Evolutionary conservation across 37 sponge, comb jelly and placozoan genomes (phyloP).

Genomic region (Beroe ovata): DNA sequence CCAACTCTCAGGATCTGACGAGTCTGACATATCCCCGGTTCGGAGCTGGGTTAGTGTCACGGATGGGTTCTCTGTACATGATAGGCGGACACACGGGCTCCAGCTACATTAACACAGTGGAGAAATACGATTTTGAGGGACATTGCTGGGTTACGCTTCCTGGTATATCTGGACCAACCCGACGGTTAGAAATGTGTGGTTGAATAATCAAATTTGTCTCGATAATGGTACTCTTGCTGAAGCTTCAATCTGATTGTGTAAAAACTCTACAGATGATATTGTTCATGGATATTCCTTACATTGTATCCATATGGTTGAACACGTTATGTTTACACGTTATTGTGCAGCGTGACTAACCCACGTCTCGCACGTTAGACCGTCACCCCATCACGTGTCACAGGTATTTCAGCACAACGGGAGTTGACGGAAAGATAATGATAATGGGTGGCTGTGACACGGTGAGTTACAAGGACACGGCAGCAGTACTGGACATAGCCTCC

Average conservation of each 20-base stretch:
- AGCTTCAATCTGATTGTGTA: too few species aligned
- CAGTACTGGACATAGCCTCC: slow-evolving; percentile 51
- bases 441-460: slow-evolving; percentile 61
- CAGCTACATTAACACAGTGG: slow-evolving; percentile 31
- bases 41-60: slow-evolving; percentile 12
- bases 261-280: too few species aligned
- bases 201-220: too few species aligned
- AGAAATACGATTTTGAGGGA: slow-evolving; percentile 64
- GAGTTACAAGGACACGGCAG: slow-evolving; percentile 49
- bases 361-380: too few species aligned
- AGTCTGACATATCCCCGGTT: slow-evolving; percentile 36
- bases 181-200: slow-evolving; percentile 32
- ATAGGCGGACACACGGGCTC: slow-evolving; percentile 61
- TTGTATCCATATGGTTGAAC: too few species aligned
- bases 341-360: too few species aligned
- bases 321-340: too few species aligned
- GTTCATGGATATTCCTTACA: too few species aligned
- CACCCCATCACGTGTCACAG: too few species aligned
- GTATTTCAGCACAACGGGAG: slow-evolving; percentile 42
- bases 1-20: slow-evolving; percentile 7
- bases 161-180: slow-evolving; percentile 15
- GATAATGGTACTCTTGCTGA: too few species aligned
- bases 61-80: slow-evolving; percentile 46
- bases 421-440: slow-evolving; percentile 63
- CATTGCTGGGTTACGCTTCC: slow-evolving; percentile 47